Evolutionary conservation across 2,797 vertebrate species (phyloP).

Genomic region (Enteromius trimaculatus): DNA sequence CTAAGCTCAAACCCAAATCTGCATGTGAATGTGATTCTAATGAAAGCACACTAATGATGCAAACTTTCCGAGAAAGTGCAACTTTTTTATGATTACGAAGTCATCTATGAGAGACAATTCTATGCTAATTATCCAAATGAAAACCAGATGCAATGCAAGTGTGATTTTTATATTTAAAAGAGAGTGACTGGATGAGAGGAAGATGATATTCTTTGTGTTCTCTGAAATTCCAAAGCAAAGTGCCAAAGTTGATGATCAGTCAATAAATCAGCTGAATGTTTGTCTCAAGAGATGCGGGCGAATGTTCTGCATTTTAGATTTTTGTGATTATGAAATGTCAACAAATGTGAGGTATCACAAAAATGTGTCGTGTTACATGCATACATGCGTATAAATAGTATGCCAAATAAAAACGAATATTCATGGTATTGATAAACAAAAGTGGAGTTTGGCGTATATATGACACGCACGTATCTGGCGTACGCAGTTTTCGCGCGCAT

Average conservation of each 20-base stretch:
- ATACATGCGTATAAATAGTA: too few relatives aligned
- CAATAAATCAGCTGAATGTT: constrained; percentile 24
- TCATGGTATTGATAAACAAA: too few relatives aligned
- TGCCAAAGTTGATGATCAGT: constrained; percentile 26
- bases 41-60: not conserved
- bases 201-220: not conserved
- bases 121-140: constrained; percentile 40
- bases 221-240: not conserved
- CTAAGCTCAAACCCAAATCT: not conserved
- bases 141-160: not conserved
- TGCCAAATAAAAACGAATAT: too few relatives aligned
- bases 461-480: too few relatives aligned
- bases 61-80: constrained; percentile 39
- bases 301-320: not conserved
- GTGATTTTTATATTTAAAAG: not conserved
- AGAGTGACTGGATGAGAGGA: not conserved
- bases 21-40: constrained; percentile 9
- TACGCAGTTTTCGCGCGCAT: too few relatives aligned
- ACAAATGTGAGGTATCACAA: not conserved
- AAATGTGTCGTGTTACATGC: not conserved
- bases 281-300: not conserved
- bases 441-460: too few relatives aligned
- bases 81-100: not conserved
- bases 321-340: not conserved
- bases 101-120: constrained; percentile 29